Conservation (phyloP, 37 sponge, comb jelly and placozoan species). For the Lycopodina hypogea region DNA sequence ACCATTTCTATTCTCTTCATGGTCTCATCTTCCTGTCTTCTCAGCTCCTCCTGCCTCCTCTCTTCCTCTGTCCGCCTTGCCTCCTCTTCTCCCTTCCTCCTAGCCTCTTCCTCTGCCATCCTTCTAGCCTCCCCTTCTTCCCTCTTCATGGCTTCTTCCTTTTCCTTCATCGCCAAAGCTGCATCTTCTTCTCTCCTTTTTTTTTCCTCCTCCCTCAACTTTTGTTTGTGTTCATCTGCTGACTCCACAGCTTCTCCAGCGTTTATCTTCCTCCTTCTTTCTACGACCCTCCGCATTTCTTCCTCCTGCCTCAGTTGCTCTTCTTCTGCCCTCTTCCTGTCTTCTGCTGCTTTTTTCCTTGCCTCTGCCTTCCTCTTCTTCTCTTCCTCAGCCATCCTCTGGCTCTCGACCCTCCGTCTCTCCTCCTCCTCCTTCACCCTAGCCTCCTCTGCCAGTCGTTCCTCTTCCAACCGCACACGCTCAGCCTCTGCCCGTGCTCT, state of each 20-base stretch:
- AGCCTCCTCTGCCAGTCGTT: neutral
- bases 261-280: neutral
- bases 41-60: neutral
- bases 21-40: too few species aligned
- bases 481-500: neutral
- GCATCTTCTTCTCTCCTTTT: neutral
- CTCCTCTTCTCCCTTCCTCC: neutral
- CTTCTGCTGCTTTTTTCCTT: constrained; percentile 9
- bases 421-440: neutral
- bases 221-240: neutral
- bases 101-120: neutral
- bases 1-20: too few species aligned
- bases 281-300: neutral
- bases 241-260: neutral
- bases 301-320: neutral
- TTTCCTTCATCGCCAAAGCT: neutral
- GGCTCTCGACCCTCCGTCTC: neutral
- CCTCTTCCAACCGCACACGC: neutral
- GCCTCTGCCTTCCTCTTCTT: constrained; percentile 11
- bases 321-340: neutral
- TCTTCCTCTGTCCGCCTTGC: neutral
- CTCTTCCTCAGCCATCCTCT: constrained; percentile 11
- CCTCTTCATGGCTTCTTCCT: neutral
- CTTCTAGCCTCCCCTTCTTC: neutral
- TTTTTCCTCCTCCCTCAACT: neutral